Base-by-base conservation (phyloP, 1,140 invertebrate species). In the Pemphigus obesinymphae region DNA sequence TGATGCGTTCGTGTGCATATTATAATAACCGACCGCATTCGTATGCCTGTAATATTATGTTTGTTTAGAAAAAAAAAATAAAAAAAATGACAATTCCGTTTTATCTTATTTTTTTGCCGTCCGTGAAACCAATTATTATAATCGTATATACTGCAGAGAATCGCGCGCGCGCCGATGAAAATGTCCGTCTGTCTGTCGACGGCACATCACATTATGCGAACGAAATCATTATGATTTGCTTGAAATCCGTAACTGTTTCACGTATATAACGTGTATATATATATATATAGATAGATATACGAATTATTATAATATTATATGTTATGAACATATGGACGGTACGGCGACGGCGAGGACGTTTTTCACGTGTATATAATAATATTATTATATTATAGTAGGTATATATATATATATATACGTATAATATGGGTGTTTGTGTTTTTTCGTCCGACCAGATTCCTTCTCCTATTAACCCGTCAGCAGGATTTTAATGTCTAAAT, bases 91-190 rank as follows among this genome's bases (percentile, higher is more conserved):
- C 50, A 15, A 58, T 78, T 78, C 58, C n/a, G 48, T 61, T 61
- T 43, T 40, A 26, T 61, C 20, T 76, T 45, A 17, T 78, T 78
- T 61, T 7, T 37, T 6, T 17, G n/a, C 7, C 13, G 11, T 13
- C 23, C 17, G 37, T 43, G 76, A 43, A 80, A 80, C 76, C 45
- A 63, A 80, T 80, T 80, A 80, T 63, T 63, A 45, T 80, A 80
- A 63, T 50, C 70, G 43, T 72, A 48, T 48, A 34, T 26, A 31
- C n/a, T n/a, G 15, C 29, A 78, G 75, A 43, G n/a, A 61, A 78
- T 37, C 31, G 20, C 40, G 37, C 68, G 75, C 31, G 5, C 15
- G 31, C 53, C 34, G 20, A 26, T 61, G 75, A 40, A 63, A 63
- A 37, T n/a, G 37, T 63, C 23, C 7, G 53, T 63, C n/a, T 13